Percentiles rank a stretch among this genome's conserved stretches.
Conservation (phyloP, 2,113 vertebrate genomes). For the Istiophorus platypterus region DNA sequence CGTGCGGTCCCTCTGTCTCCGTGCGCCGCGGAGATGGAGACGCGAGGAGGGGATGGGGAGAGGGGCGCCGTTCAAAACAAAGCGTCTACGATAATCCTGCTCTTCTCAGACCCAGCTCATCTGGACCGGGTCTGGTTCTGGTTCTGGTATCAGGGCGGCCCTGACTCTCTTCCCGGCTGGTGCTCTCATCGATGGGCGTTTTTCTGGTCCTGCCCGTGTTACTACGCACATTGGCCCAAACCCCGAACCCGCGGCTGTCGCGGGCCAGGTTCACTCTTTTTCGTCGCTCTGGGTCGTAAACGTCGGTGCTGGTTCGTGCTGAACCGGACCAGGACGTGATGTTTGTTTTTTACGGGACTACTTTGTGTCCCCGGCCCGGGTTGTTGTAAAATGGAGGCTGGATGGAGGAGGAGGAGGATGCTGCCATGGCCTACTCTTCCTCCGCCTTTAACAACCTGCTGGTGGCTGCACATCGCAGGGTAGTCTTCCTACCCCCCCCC, state of each 20-base stretch:
- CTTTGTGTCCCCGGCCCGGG: background rate
- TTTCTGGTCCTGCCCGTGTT: background rate
- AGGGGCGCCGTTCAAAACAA: conserved; percentile 22
- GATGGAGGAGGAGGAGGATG: conserved; percentile 39
- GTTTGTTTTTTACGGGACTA: background rate
- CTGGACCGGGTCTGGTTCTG: accelerated
- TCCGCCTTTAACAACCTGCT: conserved; percentile 24
- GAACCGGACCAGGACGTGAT: accelerated
- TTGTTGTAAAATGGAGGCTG: conserved; percentile 75
- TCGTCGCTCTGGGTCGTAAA: accelerated
- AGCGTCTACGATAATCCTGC: background rate
- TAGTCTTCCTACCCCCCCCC: background rate
- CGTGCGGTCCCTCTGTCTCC: background rate
- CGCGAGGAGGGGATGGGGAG: background rate
- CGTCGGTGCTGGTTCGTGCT: accelerated
- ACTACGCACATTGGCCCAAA: conserved; percentile 69
- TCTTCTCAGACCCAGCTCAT: accelerated
- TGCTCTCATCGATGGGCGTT: conserved; percentile 62
- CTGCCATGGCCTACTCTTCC: conserved; percentile 43
- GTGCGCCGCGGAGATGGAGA: background rate
- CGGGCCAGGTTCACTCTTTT: accelerated
- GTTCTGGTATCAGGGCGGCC: background rate
- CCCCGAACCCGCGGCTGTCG: background rate
- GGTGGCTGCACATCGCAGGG: background rate
- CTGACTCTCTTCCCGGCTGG: no score